phyloP scores from a whole-genome alignment of 1,140 invertebrate genomes.

The Tetramorium parvispinum region DNA sequence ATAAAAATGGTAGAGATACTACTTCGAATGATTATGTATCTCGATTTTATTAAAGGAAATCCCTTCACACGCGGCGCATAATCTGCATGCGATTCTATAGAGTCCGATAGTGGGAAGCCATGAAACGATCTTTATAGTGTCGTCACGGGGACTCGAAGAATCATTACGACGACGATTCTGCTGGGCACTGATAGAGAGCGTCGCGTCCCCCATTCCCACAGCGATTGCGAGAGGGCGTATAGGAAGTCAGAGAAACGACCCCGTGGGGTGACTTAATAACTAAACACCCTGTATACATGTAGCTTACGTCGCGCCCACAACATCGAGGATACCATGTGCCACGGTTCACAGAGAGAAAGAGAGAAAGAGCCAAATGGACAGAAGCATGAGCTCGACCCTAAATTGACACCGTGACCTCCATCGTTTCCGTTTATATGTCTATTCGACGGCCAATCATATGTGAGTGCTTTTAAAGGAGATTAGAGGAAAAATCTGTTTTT shows the following conservation, averaged over 20 bases:
- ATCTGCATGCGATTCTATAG: conserved; percentile 42
- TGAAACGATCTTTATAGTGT: conserved; percentile 71
- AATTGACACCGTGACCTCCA: conserved; percentile 74
- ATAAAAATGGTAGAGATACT: too few relatives aligned
- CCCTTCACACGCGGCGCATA: conserved; percentile 3
- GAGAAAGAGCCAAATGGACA: conserved; percentile 42
- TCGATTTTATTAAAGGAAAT: conserved; percentile 7
- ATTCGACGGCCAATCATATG: conserved; percentile 19
- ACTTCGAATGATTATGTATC: neutral
- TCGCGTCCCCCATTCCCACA: conserved; percentile 76
- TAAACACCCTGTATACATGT: conserved; percentile 82
- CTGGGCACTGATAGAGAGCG: conserved; percentile 66
- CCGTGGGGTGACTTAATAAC: conserved; percentile 83
- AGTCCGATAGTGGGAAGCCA: conserved; percentile 42
- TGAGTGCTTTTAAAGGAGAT: neutral
- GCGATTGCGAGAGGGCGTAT: conserved; percentile 69
- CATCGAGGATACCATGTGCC: conserved; percentile 77
- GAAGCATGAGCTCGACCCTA: conserved; percentile 52
- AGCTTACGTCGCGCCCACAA: conserved; percentile 77
- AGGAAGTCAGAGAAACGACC: conserved; percentile 75
- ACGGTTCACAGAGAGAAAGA: conserved; percentile 73
- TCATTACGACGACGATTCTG: conserved; percentile 71
- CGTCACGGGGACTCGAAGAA: conserved; percentile 67
- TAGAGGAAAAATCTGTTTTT: neutral
- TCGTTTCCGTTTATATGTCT: conserved; percentile 32